phyloP scores from a whole-genome alignment of 1,140 invertebrate genomes.

The Radopholus similis region DNA sequence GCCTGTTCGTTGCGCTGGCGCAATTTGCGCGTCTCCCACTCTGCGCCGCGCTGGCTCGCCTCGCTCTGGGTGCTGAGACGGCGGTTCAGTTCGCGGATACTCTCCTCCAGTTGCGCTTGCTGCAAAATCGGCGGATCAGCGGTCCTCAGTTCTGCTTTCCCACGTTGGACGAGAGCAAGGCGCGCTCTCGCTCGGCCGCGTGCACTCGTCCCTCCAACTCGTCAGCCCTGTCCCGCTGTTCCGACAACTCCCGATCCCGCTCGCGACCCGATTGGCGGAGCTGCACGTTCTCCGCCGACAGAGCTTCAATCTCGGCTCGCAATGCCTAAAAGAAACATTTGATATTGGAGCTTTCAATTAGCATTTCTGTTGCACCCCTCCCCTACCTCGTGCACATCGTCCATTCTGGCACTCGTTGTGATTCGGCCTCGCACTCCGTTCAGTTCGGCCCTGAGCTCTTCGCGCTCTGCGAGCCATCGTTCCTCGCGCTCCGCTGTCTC shows the following conservation, averaged over 20 bases:
- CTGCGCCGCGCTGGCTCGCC: slow-evolving; percentile 13
- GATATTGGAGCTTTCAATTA: no score
- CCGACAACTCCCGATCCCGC: slow-evolving; percentile 50
- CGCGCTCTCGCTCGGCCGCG: slow-evolving; percentile 27
- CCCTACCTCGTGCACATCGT: slow-evolving; percentile 46
- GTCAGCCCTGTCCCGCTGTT: slow-evolving; percentile 47
- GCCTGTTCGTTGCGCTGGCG: slow-evolving; percentile 55
- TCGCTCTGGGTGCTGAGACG: slow-evolving; percentile 44
- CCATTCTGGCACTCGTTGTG: slow-evolving; percentile 40
- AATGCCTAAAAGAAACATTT: slow-evolving; percentile 42
- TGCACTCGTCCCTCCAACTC: slow-evolving; percentile 22
- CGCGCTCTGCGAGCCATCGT: slow-evolving; percentile 51
- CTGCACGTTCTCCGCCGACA: slow-evolving; percentile 52
- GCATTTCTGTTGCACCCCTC: no score
- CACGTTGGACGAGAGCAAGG: slow-evolving; percentile 25
- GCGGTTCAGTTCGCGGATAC: slow-evolving; percentile 51
- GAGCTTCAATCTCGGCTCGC: slow-evolving; percentile 54
- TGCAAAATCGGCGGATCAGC: slow-evolving; percentile 17
- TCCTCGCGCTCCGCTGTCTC: slow-evolving; percentile 54
- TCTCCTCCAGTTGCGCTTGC: slow-evolving; percentile 56
- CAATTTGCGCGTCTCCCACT: slow-evolving; percentile 53
- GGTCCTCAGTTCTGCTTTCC: not conserved
- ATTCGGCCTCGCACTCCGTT: slow-evolving; percentile 44
- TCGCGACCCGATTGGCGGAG: slow-evolving; percentile 47
- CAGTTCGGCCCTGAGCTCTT: slow-evolving; percentile 48